phyloP scores from a whole-genome alignment of 2,797 vertebrate species.

The Xenopus petersii region DNA sequence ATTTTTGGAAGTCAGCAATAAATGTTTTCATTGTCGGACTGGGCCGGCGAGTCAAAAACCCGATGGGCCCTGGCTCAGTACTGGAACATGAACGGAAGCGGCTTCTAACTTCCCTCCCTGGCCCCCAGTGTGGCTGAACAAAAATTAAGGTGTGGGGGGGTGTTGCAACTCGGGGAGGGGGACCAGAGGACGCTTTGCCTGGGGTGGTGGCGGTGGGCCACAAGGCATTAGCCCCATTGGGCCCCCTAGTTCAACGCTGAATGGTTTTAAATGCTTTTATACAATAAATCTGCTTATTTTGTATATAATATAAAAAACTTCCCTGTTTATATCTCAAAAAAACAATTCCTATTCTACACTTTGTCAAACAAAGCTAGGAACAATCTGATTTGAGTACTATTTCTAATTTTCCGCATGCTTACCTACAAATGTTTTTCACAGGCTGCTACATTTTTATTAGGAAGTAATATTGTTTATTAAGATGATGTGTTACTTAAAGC shows the following conservation, averaged over 20 bases:
- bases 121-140: too few species aligned
- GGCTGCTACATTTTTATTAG: conserved; percentile 44
- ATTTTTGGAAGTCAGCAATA: neutral
- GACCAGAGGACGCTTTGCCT: too few species aligned
- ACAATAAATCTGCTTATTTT: conserved; percentile 44
- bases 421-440: conserved; percentile 41
- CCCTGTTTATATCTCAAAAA: conserved; percentile 23
- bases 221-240: too few species aligned
- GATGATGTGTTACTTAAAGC: conserved; percentile 25
- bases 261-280: conserved; percentile 46
- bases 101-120: too few species aligned
- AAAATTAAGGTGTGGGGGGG: too few species aligned
- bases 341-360: conserved; percentile 57
- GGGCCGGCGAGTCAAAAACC: too few species aligned
- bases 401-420: conserved; percentile 46
- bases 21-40: too few species aligned
- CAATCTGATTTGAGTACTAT: conserved; percentile 32
- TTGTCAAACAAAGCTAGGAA: conserved; percentile 39
- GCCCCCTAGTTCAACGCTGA: too few species aligned
- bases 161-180: too few species aligned
- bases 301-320: conserved; percentile 39
- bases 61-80: too few species aligned
- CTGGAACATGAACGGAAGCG: too few species aligned
- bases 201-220: too few species aligned
- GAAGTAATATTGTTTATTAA: conserved; percentile 33